Conservation (phyloP, 2,797 vertebrate genomes). For the Smutsia gigantea region DNA sequence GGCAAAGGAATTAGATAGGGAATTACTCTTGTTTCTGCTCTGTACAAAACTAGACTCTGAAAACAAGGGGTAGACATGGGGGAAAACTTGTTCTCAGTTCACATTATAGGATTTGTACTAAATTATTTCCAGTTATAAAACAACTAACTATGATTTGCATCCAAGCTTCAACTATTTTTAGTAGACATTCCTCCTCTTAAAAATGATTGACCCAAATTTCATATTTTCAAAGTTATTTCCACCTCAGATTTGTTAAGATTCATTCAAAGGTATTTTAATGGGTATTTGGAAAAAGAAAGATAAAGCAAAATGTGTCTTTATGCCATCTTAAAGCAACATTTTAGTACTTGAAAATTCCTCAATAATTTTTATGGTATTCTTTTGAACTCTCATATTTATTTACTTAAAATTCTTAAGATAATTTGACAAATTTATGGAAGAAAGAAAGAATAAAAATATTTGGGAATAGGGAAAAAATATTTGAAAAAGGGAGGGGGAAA, state of each 20-base stretch:
- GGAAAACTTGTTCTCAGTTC: not conserved
- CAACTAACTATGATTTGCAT: slow-evolving; percentile 1
- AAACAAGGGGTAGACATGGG: not conserved
- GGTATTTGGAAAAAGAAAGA: not conserved
- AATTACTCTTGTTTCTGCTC: not conserved
- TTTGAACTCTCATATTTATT: not conserved
- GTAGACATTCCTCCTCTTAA: not conserved
- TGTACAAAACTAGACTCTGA: not conserved
- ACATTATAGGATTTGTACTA: not conserved
- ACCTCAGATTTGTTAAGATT: slow-evolving; percentile 20
- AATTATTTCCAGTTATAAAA: not conserved
- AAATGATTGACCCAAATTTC: not conserved
- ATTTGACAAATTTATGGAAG: not conserved
- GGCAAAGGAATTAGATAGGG: not conserved
- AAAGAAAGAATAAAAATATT: not conserved
- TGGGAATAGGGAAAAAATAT: not conserved
- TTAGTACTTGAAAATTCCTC: not conserved
- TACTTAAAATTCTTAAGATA: not conserved
- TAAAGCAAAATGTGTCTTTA: not conserved
- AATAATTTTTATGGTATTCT: not conserved
- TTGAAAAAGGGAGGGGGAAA: not conserved
- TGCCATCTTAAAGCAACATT: not conserved
- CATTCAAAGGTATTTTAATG: slow-evolving; percentile 1
- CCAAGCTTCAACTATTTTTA: not conserved
- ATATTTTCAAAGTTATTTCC: slow-evolving; percentile 25